phyloP scores from a whole-genome alignment of 92 coral and sea anemone genomes.

The Bergia puertoricense region DNA sequence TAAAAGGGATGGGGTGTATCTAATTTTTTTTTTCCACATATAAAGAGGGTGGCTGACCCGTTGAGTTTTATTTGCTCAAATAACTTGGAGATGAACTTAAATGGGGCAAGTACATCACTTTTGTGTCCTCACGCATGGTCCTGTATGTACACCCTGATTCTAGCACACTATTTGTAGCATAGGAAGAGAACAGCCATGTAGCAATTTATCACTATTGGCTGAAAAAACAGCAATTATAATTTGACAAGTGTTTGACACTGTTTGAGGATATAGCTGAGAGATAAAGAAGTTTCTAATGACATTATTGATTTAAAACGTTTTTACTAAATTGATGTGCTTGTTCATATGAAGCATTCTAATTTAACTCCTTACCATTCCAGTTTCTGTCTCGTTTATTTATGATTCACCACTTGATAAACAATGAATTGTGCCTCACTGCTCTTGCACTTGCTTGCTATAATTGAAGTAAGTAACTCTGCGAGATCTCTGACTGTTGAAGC shows the following conservation, averaged over 20 bases:
- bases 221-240: neutral
- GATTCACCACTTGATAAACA: neutral
- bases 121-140: too few species aligned
- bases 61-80: too few species aligned
- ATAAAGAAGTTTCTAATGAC: neutral
- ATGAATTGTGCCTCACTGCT: neutral
- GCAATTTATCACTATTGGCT: neutral
- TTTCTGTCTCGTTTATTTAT: neutral
- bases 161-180: neutral
- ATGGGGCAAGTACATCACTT: too few species aligned
- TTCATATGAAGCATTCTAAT: neutral
- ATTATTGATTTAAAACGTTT: conserved; percentile 1
- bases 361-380: neutral
- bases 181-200: neutral
- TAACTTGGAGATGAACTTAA: too few species aligned
- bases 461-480: conserved; percentile 5
- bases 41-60: too few species aligned
- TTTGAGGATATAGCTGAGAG: neutral
- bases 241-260: neutral
- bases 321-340: neutral
- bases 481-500: neutral
- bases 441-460: neutral
- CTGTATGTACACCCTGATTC: neutral
- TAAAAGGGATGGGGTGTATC: too few species aligned
- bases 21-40: too few species aligned